These are phyloP conservation scores for Ophion slaviceki DNA, from an alignment of 2,888 invertebrate species.

Conservation along the genomic window DNA sequence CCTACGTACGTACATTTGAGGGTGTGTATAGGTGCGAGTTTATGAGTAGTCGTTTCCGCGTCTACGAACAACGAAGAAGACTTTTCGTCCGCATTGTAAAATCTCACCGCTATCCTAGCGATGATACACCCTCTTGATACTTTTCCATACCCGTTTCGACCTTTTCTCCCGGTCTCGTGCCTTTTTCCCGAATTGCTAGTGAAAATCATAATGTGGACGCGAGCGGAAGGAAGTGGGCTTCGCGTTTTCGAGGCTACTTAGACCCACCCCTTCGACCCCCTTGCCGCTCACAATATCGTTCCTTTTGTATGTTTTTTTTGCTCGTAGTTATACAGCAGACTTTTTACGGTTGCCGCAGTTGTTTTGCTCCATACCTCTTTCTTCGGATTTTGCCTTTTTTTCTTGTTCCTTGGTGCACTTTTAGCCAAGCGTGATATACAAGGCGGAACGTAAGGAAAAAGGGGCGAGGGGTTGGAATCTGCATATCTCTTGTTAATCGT, in stretches of 20 bases:
- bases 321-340: constrained; percentile 15
- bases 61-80: constrained; percentile 63
- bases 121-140: constrained; percentile 52
- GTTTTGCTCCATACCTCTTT: constrained; percentile 20
- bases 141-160: constrained; percentile 42
- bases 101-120: constrained; percentile 22
- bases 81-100: constrained; percentile 57
- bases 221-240: constrained; percentile 61
- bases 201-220: constrained; percentile 52
- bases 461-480: constrained; percentile 3
- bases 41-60: constrained; percentile 54
- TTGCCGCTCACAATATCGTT: constrained; percentile 42
- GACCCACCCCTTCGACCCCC: constrained; percentile 30
- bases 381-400: neutral
- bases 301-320: constrained; percentile 14
- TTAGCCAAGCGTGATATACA: constrained; percentile 10
- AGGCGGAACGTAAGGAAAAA: neutral
- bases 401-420: constrained; percentile 27
- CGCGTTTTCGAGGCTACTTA: constrained; percentile 63
- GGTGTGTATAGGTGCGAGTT: constrained; percentile 12
- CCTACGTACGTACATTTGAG: neutral
- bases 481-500: constrained; percentile 47
- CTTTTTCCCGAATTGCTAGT: constrained; percentile 26
- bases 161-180: constrained; percentile 32
- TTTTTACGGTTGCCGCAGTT: constrained; percentile 40